Evolutionary conservation across 1,140 invertebrate genomes (phyloP), one percentile per base, ranked within the genome.

Genomic region (Penaeus japonicus): DNA sequence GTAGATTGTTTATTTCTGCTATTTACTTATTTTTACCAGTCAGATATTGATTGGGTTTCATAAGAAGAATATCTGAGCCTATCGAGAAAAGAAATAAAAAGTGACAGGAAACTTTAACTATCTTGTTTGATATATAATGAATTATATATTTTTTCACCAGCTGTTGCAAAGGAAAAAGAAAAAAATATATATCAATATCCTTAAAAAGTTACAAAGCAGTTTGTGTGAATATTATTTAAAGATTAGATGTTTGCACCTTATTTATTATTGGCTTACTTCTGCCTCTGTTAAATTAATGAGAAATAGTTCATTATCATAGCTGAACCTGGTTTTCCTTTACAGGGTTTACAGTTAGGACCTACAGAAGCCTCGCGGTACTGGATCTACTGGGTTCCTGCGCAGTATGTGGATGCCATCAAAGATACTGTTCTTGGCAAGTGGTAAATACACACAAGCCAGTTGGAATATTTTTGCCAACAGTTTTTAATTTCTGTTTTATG

Each of bases 311-410:
- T 98, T 91, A 95, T 98, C 96, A 97, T 97, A 93, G 94, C 93
- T 79, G 18, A 24, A 70, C 47, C 87, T 80, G 39, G 82, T 70
- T 57, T n/a, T 55, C 12, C 87, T 90, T 93, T 92, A 18, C 91
- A 96, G 96, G 96, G 95, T 79, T 94, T 98, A 85, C 97, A 97
- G 93, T 93, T 97, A 90, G 97, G 97, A 35, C 95, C 97, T 20
- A 97, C 97, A 15, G 97, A 97, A 93, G 96, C 96, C 18, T 97
- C 96, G 47, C 93, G 96, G 90, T 98, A 98, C 93, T 98, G 97
- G 96, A 95, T 98, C 78, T 98, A 98, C 93, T 98, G 97, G 97
- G 97, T 98, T 62, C 97, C 97, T 70, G 96, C 97, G 39, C 96
- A 97, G 92, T 98, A 97, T 92, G 95, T 98, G 86, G 96, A 97